Conservation (phyloP, 2,888 invertebrate genomes). For the Volucella inflata region DNA sequence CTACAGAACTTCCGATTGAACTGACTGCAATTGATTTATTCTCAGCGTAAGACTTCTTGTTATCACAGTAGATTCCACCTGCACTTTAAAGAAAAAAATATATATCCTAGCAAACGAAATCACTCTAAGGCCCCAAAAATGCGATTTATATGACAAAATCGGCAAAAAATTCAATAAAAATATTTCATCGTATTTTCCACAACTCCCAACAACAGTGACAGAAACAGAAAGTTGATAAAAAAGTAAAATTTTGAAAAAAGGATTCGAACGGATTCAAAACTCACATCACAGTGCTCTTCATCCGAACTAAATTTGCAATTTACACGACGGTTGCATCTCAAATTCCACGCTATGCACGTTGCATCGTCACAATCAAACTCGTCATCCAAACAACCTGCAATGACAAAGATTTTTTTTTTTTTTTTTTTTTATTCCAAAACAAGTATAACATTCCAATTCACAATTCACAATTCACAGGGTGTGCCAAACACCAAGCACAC, state of each 20-base stretch:
- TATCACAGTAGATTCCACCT: too few species aligned
- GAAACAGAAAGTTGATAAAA: neutral
- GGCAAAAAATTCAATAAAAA: too few species aligned
- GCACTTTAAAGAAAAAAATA: too few species aligned
- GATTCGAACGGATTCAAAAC: slow-evolving; percentile 54
- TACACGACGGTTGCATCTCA: slow-evolving; percentile 89
- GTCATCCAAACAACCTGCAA: slow-evolving; percentile 84
- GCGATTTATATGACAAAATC: too few species aligned
- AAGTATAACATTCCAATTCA: slow-evolving; percentile 2
- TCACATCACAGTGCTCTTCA: slow-evolving; percentile 86
- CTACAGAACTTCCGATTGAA: too few species aligned
- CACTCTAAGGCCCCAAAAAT: too few species aligned
- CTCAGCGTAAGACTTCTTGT: too few species aligned
- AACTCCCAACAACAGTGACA: too few species aligned
- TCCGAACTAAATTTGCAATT: slow-evolving; percentile 94
- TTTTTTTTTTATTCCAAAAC: neutral
- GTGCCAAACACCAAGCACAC: neutral
- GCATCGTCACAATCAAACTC: slow-evolving; percentile 95
- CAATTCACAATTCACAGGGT: neutral
- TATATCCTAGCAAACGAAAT: too few species aligned
- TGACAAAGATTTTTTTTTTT: neutral
- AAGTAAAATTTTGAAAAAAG: neutral
- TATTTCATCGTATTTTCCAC: too few species aligned
- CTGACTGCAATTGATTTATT: too few species aligned
- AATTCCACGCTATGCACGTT: slow-evolving; percentile 89